Evolutionary conservation across 2,797 vertebrate species (phyloP).

Genomic region (Pelochelys cantorii): DNA sequence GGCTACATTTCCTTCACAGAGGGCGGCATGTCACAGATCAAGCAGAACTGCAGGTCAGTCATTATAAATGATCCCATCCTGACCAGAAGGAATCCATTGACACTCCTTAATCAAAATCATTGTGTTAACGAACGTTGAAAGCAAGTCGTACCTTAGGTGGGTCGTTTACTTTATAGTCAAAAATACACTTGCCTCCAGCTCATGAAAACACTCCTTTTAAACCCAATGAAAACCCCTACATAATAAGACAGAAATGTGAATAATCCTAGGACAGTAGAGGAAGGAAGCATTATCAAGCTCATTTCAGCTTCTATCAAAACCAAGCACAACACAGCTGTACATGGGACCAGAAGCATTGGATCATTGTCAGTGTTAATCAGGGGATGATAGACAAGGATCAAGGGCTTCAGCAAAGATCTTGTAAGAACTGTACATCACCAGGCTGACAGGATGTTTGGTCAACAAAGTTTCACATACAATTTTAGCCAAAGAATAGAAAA

Average conservation of each 20-base stretch:
- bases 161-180: background rate
- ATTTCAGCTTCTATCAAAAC: background rate
- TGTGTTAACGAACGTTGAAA: background rate
- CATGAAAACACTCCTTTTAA: background rate
- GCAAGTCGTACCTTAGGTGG: accelerated
- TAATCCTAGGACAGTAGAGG: accelerated
- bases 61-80: background rate
- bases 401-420: background rate
- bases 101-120: background rate
- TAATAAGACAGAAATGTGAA: accelerated
- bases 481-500: background rate
- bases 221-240: background rate
- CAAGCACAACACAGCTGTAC: accelerated
- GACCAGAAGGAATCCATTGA: background rate
- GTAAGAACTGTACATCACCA: background rate
- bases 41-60: accelerated
- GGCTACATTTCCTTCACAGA: background rate
- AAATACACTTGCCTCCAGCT: background rate
- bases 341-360: accelerated
- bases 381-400: accelerated
- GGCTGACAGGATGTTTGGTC: background rate
- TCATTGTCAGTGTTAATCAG: background rate
- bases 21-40: background rate
- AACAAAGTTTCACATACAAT: accelerated
- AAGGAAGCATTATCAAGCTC: background rate